Evolutionary conservation across 2,797 vertebrate genomes (phyloP), one percentile per base, ranked within the genome.

Genomic region (Setipinna tenuifilis): DNA sequence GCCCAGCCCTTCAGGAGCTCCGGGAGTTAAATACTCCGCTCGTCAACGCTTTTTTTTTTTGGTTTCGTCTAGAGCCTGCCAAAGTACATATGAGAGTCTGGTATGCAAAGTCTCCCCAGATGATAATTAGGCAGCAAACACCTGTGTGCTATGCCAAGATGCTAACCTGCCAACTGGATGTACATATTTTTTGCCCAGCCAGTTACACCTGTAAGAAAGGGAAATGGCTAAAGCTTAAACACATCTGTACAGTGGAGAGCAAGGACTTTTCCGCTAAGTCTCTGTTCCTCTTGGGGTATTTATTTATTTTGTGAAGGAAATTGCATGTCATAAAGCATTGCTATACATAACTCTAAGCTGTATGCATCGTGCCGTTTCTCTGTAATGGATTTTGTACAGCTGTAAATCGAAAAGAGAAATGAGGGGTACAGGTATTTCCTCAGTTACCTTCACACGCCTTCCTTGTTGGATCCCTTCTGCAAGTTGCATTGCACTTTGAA

Each of bases 51-150:
- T 54, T 54, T 54, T 54, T 54, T 54, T 10, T n/a, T n/a, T n/a
- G n/a, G n/a, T n/a, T n/a, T n/a, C n/a, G n/a, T 25, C 61, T 44
- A 16, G 35, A 44, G 71, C 17, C 4, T 44, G 71, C 35, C 35
- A 78, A 78, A 78, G 31, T 21, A 78, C 71, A 44, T 78, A 78
- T 78, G 58, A 78, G 31, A 78, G 31, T 21, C 71, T 44, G 71
- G 17, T 21, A 41, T 78, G 71, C 35, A 21, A 21, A 19, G 14
- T 44, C 17, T 21, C 31, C 16, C 19, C 17, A 31, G 35, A 78
- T 41, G 17, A 1, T 44, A 44, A 78, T 44, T 44, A 78, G 71
- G 31, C 16, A 21, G 17, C 71, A 78, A 75, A 17, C 68, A 78
- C 71, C 35, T 78, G 71, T 2, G 31, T 41, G 41, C 19, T 4